Base-by-base conservation (phyloP, 2,113 vertebrate species). In the Gasterosteus nipponicus region DNA sequence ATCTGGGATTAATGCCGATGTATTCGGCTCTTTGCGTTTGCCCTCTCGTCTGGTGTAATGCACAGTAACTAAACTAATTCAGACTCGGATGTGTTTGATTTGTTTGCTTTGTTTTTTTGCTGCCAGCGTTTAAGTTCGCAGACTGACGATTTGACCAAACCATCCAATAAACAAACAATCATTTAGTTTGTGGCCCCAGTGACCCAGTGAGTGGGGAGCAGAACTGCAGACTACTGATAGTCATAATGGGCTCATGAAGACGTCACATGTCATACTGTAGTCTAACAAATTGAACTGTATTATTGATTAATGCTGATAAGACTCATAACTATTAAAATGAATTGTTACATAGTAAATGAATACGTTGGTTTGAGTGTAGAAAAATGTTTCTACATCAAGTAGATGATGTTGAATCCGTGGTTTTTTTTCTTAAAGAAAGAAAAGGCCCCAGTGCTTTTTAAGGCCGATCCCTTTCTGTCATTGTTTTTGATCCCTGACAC, bases 101-200 rank as follows among this genome's bases (percentile, higher is more conserved):
- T 66, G 35, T 61, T 80, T n/a, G 11, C 18, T 38, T 22, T 3
- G 6, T 10, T 63, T 69, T 3, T n/a, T 9, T 3, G 57, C 7
- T 75, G 64, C 56, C 53, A 73, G 58, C 51, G 15, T 78, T 75
- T 39, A 44, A 14, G 51, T 47, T 26, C 26, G 15, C 38, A n/a
- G 18, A 12, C 7, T 33, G 53, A 68, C 63, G 18, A 26, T 68
- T 61, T 42, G 74, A 59, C 61, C 80, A 70, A 77, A 44, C 76
- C 4, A 49, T 54, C 4, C 39, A 77, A 73, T 86, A 86, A 87
- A 82, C 71, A 78, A 53, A 60, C 65, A 69, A 53, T 68, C 39
- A 59, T 73, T 77, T 73, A 38, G 22, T 82, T 85, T 89, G 81
- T 69, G 29, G 71, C 9, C 78, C 54, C 14, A 3, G 69, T 66